These are phyloP conservation scores for Barnardius zonarius DNA, from an alignment of 2,113 vertebrate genomes.

Conservation along the genomic window DNA sequence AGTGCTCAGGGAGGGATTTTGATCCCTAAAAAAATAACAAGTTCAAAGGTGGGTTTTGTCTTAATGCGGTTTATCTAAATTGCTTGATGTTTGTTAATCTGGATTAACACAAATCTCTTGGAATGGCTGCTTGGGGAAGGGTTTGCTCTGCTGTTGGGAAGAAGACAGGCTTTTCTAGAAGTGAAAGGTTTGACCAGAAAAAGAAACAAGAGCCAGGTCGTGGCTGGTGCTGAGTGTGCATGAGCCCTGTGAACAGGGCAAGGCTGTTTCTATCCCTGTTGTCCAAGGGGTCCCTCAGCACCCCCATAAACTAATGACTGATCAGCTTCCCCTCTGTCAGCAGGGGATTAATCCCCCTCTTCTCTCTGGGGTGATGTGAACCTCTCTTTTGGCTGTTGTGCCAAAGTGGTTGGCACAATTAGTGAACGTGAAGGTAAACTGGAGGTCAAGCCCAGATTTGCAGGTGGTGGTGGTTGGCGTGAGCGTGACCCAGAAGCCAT, in stretches of 20 bases:
- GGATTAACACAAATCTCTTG: slow-evolving; percentile 57
- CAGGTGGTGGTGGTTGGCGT: not conserved
- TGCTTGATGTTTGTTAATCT: slow-evolving; percentile 63
- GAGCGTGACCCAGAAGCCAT: slow-evolving; percentile 8
- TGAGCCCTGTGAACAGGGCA: not conserved
- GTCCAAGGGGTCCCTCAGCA: not conserved
- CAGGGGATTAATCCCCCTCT: not conserved
- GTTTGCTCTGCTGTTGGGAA: not conserved
- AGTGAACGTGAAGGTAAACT: slow-evolving; percentile 33
- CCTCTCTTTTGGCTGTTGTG: not conserved
- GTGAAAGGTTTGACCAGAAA: not conserved
- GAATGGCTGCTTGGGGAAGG: not conserved
- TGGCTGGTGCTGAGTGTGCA: not conserved
- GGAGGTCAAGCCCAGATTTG: slow-evolving; percentile 65
- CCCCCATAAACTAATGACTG: rapidly evolving
- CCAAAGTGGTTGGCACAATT: not conserved
- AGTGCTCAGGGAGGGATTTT: not conserved
- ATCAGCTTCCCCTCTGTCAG: not conserved
- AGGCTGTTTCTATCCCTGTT: not conserved
- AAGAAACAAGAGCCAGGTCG: not conserved
- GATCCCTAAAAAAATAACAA: not conserved
- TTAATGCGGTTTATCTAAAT: slow-evolving; percentile 62
- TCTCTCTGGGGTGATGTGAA: not conserved
- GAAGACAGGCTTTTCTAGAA: not conserved
- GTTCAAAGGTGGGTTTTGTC: slow-evolving; percentile 57